Evolutionary conservation across 1,140 invertebrate genomes (phyloP), one percentile per base, ranked within the genome.

Genomic region (Diorhabda carinulata): DNA sequence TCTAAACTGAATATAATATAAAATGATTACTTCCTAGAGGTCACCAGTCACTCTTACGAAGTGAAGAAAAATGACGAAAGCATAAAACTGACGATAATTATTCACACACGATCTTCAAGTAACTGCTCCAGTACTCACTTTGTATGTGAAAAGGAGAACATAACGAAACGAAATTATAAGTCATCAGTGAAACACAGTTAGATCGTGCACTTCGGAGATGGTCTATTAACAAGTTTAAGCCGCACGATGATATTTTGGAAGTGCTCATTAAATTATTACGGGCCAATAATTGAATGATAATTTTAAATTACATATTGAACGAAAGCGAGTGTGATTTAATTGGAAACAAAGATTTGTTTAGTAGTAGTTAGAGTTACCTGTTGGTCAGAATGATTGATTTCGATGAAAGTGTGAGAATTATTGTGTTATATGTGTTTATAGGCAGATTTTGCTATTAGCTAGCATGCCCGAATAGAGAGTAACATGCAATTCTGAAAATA

Each of bases 201-300:
- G 41, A 61, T 61, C 59, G 59, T 61, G 59, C 59, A 6, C 10
- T 40, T 41, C 6, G 8, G 9, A 61, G 40, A 42, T 40, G 9
- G 59, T 61, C 10, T 9, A 61, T 61, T 61, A 61, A 61, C 25
- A 61, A 61, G n/a, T 41, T 8, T 42, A 40, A 41, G 42, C 59
- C 5, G 59, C 59, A 61, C 59, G 59, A 61, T 61, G 59, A 61
- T 61, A 61, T 61, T 61, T 61, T 61, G 59, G 42, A 61, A 61
- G 59, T 42, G 4, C 25, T 61, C 59, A 61, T 61, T 61, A 61
- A 61, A 61, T 61, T 61, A 61, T 61, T 61, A 61, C 41, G 59
- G 59, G n/a, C 59, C 59, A 61, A 61, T 61, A 61, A 61, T 61
- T 61, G 59, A 61, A 61, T 41, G 59, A 61, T 61, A 61, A 61